Evolutionary conservation across 2,888 invertebrate species (phyloP), one percentile per base, ranked within the genome.

Genomic region (Heliconius aoede): DNA sequence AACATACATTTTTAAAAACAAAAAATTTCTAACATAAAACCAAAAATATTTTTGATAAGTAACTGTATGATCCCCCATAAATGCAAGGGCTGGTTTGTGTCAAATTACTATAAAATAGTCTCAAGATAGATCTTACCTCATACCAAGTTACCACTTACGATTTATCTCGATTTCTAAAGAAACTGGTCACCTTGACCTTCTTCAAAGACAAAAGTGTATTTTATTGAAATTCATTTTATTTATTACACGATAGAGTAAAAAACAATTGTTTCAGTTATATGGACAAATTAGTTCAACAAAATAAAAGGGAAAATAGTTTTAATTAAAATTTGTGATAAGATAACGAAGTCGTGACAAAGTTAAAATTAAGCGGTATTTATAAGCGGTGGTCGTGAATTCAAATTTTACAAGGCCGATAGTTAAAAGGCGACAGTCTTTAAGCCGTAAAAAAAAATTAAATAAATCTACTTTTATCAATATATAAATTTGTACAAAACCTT

Each of bases 161-260:
- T 30, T 36, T 26, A 26, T 40, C n/a, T 36, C 64, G 72, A 60
- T 76, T 76, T 72, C 75, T 72, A 76, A 72, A 58, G 24, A 40
- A 76, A 40, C 36, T 18, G 40, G n/a, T 72, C 24, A 60, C 76
- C 72, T 76, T 65, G 76, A 71, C 76, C 72, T 55, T 58, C 26
- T 76, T 72, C 4, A 30, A 40, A 58, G 28, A 55, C 64, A 76
- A 71, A 55, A 55, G 24, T 32, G 13, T 40, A 72, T 51, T 64
- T 73, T 65, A 64, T 55, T 3, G 21, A n/a, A 64, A n/a, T 51
- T 62, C 28, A 21, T 64, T 36, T 58, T 28, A 75, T 36, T 58
- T 28, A 75, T 75, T 69, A 40, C 21, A 24, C 55, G 30, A 72
- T 71, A 13, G 9, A 36, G 51, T 28, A 55, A 55, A 71, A 71